These are phyloP conservation scores for Paedocypris sp. DNA, from an alignment of 2,113 vertebrate species.

Conservation along the genomic window DNA sequence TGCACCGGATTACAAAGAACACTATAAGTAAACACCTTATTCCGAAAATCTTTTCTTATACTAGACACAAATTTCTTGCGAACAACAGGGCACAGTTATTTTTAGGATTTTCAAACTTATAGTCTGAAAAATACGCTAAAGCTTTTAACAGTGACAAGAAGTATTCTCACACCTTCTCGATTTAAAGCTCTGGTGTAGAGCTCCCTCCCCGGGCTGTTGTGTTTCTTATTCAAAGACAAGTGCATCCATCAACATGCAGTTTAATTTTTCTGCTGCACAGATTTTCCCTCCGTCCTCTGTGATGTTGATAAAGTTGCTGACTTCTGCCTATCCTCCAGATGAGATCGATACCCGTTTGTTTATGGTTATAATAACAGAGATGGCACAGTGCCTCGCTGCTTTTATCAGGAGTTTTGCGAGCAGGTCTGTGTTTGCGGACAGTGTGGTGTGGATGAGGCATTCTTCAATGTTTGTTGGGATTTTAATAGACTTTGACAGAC, in stretches of 20 bases:
- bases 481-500: too few species aligned
- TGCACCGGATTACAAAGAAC: too few species aligned
- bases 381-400: conserved; percentile 36
- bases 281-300: conserved; percentile 34
- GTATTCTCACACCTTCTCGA: background rate
- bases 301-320: conserved; percentile 67
- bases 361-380: conserved; percentile 51
- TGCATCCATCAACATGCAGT: conserved; percentile 66
- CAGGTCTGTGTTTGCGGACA: background rate
- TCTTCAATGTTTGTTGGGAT: too few species aligned
- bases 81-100: too few species aligned
- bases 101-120: too few species aligned
- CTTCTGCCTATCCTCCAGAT: conserved; percentile 52
- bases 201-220: conserved; percentile 21
- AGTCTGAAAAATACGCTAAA: too few species aligned
- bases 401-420: conserved; percentile 50
- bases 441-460: background rate
- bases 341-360: conserved; percentile 60
- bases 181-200: background rate
- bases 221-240: conserved; percentile 58
- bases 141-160: too few species aligned
- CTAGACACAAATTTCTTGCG: too few species aligned
- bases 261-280: conserved; percentile 51
- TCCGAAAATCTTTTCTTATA: too few species aligned
- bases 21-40: too few species aligned